Conservation (phyloP, 2,797 vertebrate genomes). For the Leptodactylus fallax region DNA sequence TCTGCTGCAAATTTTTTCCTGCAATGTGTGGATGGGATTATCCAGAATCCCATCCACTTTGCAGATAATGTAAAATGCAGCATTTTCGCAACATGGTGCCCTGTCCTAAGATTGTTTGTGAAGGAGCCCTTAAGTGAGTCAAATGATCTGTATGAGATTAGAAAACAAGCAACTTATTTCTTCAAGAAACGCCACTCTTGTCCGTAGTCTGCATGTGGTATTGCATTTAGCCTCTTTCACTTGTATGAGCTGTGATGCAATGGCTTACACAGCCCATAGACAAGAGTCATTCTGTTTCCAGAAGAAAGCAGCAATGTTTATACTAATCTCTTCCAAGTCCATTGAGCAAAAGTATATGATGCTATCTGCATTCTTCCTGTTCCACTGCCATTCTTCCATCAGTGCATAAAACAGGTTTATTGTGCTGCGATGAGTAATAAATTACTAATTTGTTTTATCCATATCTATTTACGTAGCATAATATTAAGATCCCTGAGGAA, state of each 20-base stretch:
- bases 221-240: too few species aligned
- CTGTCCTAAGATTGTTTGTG: background rate
- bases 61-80: too few species aligned
- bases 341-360: constrained; percentile 37
- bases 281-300: background rate
- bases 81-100: too few species aligned
- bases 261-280: background rate
- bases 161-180: too few species aligned
- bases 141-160: too few species aligned
- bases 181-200: too few species aligned
- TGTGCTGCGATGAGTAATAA: constrained; percentile 53
- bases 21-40: too few species aligned
- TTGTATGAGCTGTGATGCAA: too few species aligned
- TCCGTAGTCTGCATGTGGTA: too few species aligned
- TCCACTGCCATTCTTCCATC: constrained; percentile 41
- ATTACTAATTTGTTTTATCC: constrained; percentile 45
- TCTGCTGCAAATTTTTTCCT: too few species aligned
- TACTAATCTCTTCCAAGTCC: background rate
- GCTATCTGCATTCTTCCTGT: constrained; percentile 44
- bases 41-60: too few species aligned
- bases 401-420: constrained; percentile 59
- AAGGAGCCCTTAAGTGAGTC: too few species aligned
- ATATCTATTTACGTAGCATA: constrained; percentile 43
- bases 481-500: constrained; percentile 42
- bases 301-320: background rate